Conservation (phyloP, 1,140 invertebrate species). For the Agrilus planipennis region DNA sequence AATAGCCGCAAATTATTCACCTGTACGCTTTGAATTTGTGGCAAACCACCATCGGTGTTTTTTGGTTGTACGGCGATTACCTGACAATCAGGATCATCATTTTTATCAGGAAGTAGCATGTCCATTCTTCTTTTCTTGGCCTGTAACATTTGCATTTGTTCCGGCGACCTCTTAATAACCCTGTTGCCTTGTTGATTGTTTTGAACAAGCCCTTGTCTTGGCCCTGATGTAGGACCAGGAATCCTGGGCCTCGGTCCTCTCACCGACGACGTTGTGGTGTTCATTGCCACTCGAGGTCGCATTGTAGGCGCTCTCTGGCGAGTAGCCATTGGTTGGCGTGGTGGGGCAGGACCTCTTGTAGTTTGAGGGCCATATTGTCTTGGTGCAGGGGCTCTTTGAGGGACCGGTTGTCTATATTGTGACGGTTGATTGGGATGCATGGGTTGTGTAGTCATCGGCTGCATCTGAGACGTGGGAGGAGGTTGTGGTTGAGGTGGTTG, state of each 20-base stretch:
- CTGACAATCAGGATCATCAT: constrained; percentile 49
- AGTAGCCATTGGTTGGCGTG: constrained; percentile 9
- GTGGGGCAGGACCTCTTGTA: constrained; percentile 9
- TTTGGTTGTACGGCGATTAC: constrained; percentile 60
- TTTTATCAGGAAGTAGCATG: constrained; percentile 42
- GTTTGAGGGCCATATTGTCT: constrained; percentile 11
- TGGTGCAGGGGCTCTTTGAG: constrained; percentile 11
- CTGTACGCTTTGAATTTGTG: constrained; percentile 61
- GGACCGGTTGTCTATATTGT: constrained; percentile 14
- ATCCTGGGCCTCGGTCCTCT: constrained; percentile 9
- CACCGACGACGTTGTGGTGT: not conserved
- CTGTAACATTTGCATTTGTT: constrained; percentile 17
- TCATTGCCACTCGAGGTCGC: constrained; percentile 14
- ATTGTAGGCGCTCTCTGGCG: constrained; percentile 19
- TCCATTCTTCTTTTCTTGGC: constrained; percentile 40
- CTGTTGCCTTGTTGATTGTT: constrained; percentile 8
- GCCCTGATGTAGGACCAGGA: not conserved
- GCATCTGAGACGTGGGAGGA: constrained; percentile 24
- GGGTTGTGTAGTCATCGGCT: constrained; percentile 11
- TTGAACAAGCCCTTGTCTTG: constrained; percentile 9
- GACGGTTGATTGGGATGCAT: constrained; percentile 13
- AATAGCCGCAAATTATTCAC: no score
- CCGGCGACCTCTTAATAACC: constrained; percentile 16
- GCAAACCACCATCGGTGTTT: constrained; percentile 47
- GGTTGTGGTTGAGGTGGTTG: constrained; percentile 37